These are phyloP conservation scores for Ahaetulla prasina DNA, from an alignment of 2,113 vertebrate genomes.

Conservation along the genomic window DNA sequence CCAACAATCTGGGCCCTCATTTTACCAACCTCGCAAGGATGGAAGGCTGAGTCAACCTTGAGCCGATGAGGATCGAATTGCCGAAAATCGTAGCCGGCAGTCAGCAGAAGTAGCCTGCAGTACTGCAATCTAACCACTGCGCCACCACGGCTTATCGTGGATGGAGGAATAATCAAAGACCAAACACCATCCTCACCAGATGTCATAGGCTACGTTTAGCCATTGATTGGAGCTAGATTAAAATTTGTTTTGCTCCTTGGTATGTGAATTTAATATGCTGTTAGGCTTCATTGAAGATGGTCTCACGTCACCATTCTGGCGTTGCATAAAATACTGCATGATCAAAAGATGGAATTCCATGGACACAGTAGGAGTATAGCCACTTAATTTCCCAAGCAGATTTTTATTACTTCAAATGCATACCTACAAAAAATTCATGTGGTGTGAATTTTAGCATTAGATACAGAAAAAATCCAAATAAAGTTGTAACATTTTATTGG, in stretches of 20 bases:
- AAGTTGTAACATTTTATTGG: not conserved
- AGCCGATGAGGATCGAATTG: no score
- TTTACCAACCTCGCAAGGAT: no score
- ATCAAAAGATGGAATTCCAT: not conserved
- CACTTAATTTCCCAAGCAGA: not conserved
- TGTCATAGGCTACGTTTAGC: not conserved
- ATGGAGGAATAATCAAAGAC: not conserved
- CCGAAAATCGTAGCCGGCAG: no score
- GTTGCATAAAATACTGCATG: not conserved
- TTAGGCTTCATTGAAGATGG: not conserved
- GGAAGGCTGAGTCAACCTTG: no score
- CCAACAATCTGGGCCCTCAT: no score
- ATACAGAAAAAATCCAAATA: not conserved
- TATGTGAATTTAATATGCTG: not conserved
- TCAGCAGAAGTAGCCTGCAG: no score
- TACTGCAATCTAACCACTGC: no score
- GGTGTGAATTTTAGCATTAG: not conserved
- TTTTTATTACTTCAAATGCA: not conserved
- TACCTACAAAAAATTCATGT: not conserved
- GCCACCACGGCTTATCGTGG: not conserved
- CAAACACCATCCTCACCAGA: slow-evolving; percentile 5
- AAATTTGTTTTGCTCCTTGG: not conserved
- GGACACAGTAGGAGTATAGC: not conserved
- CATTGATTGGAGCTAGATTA: not conserved
- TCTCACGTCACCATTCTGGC: not conserved